Conservation (phyloP, 2,888 invertebrate genomes). For the Orchesella flavescens region DNA sequence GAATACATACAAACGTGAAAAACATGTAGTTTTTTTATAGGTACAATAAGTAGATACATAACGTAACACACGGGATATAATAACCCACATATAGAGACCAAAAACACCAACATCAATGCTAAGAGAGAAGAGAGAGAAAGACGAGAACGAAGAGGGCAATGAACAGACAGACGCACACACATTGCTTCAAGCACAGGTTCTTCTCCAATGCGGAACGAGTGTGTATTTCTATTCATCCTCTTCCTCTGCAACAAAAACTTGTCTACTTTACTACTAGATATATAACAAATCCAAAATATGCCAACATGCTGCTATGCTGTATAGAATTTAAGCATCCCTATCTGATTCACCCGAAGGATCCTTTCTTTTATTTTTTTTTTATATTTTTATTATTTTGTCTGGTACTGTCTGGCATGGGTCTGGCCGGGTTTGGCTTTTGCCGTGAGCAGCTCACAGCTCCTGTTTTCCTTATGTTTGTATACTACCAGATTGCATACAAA, state of each 20-base stretch:
- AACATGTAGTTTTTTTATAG: not conserved
- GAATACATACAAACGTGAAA: not conserved
- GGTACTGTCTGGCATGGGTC: conserved; percentile 21
- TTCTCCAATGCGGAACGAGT: conserved; percentile 40
- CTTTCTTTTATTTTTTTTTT: not conserved
- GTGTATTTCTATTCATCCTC: not conserved
- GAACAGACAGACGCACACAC: conserved; percentile 44
- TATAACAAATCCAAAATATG: not conserved
- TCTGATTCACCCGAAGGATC: conserved; percentile 31
- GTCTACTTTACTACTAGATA: not conserved
- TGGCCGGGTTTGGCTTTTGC: conserved; percentile 15
- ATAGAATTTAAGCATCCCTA: conserved; percentile 7
- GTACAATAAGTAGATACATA: not conserved
- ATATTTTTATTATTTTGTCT: conserved; percentile 13
- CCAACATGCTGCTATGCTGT: not conserved
- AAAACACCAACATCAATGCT: not conserved
- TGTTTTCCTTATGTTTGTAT: not conserved
- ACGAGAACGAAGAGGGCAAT: conserved; percentile 40
- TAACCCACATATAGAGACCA: not conserved
- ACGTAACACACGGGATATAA: not conserved
- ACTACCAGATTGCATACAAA: no score
- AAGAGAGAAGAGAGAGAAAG: conserved; percentile 25
- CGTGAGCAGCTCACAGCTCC: not conserved
- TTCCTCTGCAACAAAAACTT: conserved; percentile 1
- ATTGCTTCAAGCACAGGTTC: conserved; percentile 23